Evolutionary conservation across 2,797 vertebrate genomes (phyloP).

Genomic region (Galaxias olidus): DNA sequence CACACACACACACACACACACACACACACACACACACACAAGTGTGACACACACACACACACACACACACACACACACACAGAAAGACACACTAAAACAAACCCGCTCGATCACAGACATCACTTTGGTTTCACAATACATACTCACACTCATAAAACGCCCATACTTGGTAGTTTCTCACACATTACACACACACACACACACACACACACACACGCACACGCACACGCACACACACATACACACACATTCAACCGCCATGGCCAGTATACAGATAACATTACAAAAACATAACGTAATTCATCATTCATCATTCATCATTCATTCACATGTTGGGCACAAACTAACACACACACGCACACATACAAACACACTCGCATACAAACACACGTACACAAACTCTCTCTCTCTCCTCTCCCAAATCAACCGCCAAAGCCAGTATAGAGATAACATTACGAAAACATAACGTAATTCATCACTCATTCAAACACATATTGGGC

Average conservation of each 20-base stretch:
- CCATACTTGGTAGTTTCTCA: background rate
- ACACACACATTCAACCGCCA: background rate
- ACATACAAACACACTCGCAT: too few species aligned
- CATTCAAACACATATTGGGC: conserved; percentile 7
- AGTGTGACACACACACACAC: background rate
- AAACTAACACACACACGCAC: too few species aligned
- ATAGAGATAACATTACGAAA: too few species aligned
- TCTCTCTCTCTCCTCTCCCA: too few species aligned
- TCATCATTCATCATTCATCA: too few species aligned
- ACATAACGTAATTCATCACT: too few species aligned
- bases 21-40: background rate
- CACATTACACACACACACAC: background rate
- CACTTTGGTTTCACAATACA: too few species aligned
- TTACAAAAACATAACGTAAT: too few species aligned
- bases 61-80: background rate
- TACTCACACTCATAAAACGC: too few species aligned
- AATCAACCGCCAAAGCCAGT: background rate
- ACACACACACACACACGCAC: background rate
- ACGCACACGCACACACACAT: background rate
- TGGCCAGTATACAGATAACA: background rate
- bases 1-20: background rate
- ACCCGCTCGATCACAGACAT: too few species aligned
- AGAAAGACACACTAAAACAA: too few species aligned
- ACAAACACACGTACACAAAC: background rate
- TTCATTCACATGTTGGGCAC: too few species aligned